These are phyloP conservation scores for Coregonus ussuriensis DNA, from an alignment of 2,797 vertebrate genomes.

Conservation along the genomic window DNA sequence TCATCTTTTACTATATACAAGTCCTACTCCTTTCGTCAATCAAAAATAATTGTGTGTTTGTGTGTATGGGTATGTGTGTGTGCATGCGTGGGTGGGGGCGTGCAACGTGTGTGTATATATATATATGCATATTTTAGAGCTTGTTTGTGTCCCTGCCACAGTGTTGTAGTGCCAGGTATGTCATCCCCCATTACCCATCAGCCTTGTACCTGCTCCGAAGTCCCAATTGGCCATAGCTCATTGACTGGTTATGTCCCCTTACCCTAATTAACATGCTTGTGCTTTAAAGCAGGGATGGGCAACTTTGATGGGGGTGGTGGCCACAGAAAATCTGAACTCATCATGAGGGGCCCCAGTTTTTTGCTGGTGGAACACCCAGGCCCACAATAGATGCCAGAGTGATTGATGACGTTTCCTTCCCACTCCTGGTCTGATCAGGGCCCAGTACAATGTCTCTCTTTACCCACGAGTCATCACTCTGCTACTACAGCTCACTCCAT, in stretches of 20 bases:
- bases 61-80: conserved; percentile 36
- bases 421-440: not conserved
- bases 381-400: conserved; percentile 65
- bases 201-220: not conserved
- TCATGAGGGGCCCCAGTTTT: too few relatives aligned
- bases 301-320: too few relatives aligned
- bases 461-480: conserved; percentile 51
- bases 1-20: conserved; percentile 57
- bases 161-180: not conserved
- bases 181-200: not conserved
- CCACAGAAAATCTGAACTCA: too few relatives aligned
- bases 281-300: conserved; percentile 48
- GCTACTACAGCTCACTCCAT: conserved; percentile 52
- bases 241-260: conserved; percentile 52
- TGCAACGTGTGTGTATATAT: conserved; percentile 28
- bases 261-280: conserved; percentile 67
- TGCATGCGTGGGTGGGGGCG: not conserved
- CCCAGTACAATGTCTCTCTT: conserved; percentile 28
- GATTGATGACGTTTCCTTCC: conserved; percentile 66
- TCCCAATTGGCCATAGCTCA: conserved; percentile 26
- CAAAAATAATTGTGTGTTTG: conserved; percentile 35
- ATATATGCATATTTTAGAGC: not conserved
- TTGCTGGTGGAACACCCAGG: conserved; percentile 51
- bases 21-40: not conserved
- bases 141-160: not conserved